Evolutionary conservation across 2,113 vertebrate genomes (phyloP).

Genomic region (Heliornis fulica): DNA sequence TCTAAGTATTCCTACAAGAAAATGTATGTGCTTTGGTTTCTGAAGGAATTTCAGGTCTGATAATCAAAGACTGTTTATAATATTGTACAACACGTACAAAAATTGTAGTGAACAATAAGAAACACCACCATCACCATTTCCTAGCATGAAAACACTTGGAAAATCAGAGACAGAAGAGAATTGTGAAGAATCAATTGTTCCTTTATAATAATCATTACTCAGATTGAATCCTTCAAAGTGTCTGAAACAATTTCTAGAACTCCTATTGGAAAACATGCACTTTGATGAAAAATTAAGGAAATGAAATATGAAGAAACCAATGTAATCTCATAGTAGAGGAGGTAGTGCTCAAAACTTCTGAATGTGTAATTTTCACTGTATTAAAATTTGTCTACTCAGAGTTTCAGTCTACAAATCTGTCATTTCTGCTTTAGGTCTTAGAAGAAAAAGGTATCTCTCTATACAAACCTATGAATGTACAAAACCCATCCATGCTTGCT

Average conservation of each 20-base stretch:
- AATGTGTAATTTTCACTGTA: neutral
- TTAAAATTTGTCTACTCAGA: neutral
- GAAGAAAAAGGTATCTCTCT: neutral
- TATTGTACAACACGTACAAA: neutral
- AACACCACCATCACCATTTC: neutral
- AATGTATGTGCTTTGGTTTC: neutral
- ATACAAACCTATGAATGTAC: neutral
- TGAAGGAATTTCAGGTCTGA: neutral
- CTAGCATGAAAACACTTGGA: neutral
- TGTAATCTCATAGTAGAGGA: neutral
- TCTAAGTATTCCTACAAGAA: neutral
- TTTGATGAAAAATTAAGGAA: neutral
- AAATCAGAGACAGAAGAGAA: neutral
- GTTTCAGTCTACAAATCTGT: neutral
- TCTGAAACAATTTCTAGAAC: neutral
- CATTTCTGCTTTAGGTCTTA: neutral
- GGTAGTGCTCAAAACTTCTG: neutral
- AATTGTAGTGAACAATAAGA: neutral
- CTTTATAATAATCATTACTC: neutral
- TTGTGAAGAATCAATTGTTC: neutral
- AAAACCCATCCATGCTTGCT: neutral
- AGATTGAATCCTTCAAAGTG: neutral
- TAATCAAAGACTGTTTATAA: neutral
- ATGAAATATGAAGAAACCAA: neutral
- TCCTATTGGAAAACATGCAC: neutral